phyloP scores from a whole-genome alignment of 1,140 invertebrate species.

The Pseudomyrmex pallidus region DNA sequence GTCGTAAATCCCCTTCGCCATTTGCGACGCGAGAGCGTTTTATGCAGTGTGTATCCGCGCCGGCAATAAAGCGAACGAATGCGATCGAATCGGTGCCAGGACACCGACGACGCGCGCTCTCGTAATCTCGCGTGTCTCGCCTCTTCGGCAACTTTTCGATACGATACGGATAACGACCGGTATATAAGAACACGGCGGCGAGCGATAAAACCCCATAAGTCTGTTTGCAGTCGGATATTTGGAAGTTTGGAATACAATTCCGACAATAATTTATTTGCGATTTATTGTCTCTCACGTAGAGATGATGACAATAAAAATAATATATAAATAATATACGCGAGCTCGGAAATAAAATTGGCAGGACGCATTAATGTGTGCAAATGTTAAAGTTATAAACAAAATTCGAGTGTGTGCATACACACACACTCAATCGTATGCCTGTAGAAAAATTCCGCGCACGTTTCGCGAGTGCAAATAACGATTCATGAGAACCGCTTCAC shows the following conservation, averaged over 20 bases:
- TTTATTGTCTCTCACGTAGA: not conserved
- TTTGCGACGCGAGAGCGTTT: slow-evolving; percentile 45
- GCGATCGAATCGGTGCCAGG: slow-evolving; percentile 42
- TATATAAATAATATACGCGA: not conserved
- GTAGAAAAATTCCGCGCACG: slow-evolving; percentile 26
- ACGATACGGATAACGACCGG: not conserved
- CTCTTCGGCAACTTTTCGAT: slow-evolving; percentile 32
- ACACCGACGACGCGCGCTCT: slow-evolving; percentile 19
- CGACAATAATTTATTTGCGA: not conserved
- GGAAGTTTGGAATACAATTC: too few species aligned
- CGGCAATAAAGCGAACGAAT: slow-evolving; percentile 49
- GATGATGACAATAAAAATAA: not conserved
- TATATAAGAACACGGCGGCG: too few species aligned
- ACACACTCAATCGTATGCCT: slow-evolving; percentile 3
- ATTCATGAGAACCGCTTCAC: slow-evolving; percentile 1
- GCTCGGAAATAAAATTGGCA: not conserved
- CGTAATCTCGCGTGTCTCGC: slow-evolving; percentile 27
- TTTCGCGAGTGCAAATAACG: slow-evolving; percentile 24
- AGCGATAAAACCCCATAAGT: too few species aligned
- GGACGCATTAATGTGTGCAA: too few species aligned
- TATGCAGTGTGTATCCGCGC: slow-evolving; percentile 24
- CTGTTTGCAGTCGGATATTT: too few species aligned
- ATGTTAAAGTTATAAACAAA: not conserved
- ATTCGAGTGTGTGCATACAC: not conserved
- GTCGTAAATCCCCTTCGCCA: slow-evolving; percentile 70